Evolutionary conservation across 2,797 vertebrate genomes (phyloP), one percentile per base, ranked within the genome.

Genomic region (Leptoclinus maculatus): DNA sequence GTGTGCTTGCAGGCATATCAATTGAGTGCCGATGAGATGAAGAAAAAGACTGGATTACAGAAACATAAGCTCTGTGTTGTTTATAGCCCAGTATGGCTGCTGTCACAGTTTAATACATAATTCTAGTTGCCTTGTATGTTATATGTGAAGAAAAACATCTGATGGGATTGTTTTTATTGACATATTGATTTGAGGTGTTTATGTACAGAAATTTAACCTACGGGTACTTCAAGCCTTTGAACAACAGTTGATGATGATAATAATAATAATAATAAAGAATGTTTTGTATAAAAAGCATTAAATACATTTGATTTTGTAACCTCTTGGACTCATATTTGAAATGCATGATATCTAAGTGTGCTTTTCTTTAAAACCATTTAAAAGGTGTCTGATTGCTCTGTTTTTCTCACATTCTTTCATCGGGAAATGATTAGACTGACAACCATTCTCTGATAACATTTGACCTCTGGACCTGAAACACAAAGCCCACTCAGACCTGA

Each of bases 401-500:
- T 57, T 41, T 69, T 54, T 69, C 85, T 72, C 17, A 80, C 65
- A 21, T 53, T 70, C 57, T 73, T 80, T 85, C 41, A 87, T 84
- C 76, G 75, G 47, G 53, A 64, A 58, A 19, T 86, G 87, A 91
- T 84, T 54, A 68, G 56, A 86, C 14, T 29, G 64, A 79, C 57
- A 39, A 60, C 49, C 38, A 25, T 29, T 78, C 29, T 83, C 34
- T 64, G 70, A 83, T 83, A 73, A 56, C 68, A 38, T 60, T 75
- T 83, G 80, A 93, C 90, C 94, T 92, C 93, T 94, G 91, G 75
- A 91, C 49, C 62, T 13, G 10, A 59, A 73, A 43, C 58, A 73
- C 59, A 49, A 41, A 72, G 57, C 19, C 0, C 34, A 19, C 29
- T 49, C 32, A 29, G 38, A 56, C 49, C 19, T 68, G 53, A 80